These are phyloP conservation scores for Cepaea nemoralis DNA, from an alignment of 1,140 invertebrate genomes.

Conservation along the genomic window DNA sequence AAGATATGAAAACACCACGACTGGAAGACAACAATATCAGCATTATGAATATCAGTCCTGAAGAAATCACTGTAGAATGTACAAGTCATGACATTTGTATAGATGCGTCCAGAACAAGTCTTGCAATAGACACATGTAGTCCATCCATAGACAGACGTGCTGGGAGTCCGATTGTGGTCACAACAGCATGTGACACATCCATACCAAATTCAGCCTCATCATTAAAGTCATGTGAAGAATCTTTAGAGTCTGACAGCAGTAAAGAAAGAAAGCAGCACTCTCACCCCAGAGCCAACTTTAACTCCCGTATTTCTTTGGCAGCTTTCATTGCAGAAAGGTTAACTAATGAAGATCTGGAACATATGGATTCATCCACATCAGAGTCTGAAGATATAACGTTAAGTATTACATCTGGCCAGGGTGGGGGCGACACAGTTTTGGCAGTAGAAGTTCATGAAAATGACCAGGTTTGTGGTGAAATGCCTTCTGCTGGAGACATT, in stretches of 20 bases:
- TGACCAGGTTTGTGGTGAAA: background rate
- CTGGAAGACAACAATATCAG: too few species aligned
- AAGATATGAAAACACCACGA: background rate
- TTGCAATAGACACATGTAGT: background rate
- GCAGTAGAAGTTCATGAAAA: background rate
- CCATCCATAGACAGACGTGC: background rate
- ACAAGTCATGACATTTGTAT: background rate
- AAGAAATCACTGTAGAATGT: background rate
- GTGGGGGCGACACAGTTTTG: too few species aligned
- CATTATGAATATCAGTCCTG: background rate
- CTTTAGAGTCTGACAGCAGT: background rate
- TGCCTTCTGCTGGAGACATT: background rate
- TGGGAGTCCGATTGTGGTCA: too few species aligned
- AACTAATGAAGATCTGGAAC: background rate
- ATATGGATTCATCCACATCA: too few species aligned
- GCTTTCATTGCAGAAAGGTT: conserved; percentile 22
- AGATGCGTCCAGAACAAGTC: background rate
- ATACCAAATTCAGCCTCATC: background rate
- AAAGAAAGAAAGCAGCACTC: background rate
- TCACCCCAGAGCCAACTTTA: background rate
- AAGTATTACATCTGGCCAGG: too few species aligned
- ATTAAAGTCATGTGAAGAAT: background rate
- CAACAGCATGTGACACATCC: background rate
- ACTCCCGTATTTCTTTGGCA: background rate
- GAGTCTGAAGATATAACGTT: too few species aligned